Evolutionary conservation across 2,113 vertebrate genomes (phyloP).

Genomic region (Callaeas wilsoni): DNA sequence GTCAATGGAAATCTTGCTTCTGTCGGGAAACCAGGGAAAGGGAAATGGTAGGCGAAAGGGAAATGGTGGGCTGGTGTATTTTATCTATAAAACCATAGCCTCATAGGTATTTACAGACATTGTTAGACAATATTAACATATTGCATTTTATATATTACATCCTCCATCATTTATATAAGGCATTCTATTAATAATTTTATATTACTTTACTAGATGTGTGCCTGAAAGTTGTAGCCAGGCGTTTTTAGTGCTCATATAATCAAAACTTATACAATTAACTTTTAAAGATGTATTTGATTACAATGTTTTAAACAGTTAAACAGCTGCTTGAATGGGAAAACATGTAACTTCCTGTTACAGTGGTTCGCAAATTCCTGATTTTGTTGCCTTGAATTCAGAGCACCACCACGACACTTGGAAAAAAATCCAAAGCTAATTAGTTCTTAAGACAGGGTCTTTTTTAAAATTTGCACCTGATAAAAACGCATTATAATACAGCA

Average conservation of each 20-base stretch:
- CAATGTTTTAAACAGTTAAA: not conserved
- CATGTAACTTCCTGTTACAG: not conserved
- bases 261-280: not conserved
- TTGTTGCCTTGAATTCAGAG: constrained; percentile 3
- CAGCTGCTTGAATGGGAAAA: not conserved
- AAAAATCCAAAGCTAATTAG: not conserved
- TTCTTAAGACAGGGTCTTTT: not conserved
- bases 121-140: not conserved
- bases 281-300: not conserved
- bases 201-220: not conserved
- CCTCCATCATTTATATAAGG: not conserved
- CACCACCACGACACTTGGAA: not conserved
- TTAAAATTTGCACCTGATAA: not conserved
- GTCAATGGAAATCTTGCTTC: not conserved
- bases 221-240: not conserved
- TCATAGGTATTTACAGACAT: not conserved
- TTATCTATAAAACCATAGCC: not conserved
- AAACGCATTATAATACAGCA: not conserved
- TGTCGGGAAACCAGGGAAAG: not conserved
- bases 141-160: not conserved
- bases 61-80: not conserved
- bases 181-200: not conserved
- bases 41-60: not conserved
- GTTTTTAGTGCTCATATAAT: not conserved
- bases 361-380: constrained; percentile 9